Percentiles rank a stretch among this genome's conserved stretches.
Evolutionary conservation across 53 echinoderm and acorn worm genomes (phyloP).

Genomic region (Arbacia lixula): DNA sequence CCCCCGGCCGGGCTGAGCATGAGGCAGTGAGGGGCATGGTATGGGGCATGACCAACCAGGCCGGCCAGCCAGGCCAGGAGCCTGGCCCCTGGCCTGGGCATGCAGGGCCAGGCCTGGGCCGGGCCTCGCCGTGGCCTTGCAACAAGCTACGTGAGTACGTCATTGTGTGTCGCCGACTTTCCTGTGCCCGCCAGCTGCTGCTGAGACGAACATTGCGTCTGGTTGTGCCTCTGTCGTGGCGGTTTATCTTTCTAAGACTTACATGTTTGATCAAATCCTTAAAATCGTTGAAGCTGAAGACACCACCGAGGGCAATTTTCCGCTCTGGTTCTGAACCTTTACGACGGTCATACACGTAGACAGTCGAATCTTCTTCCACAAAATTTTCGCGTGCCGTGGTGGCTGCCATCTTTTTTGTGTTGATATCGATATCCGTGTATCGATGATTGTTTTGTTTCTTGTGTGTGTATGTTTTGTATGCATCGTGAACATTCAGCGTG

Average conservation of each 20-base stretch:
- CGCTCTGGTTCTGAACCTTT: slow-evolving; percentile 73
- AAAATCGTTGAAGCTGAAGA: slow-evolving; percentile 67
- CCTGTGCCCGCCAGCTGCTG: not conserved
- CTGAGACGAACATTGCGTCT: not conserved
- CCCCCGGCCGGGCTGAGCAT: too few species aligned
- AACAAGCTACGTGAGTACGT: not conserved
- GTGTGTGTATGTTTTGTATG: too few species aligned
- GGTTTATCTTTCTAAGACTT: not conserved
- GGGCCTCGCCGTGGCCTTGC: not conserved
- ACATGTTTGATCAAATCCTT: slow-evolving; percentile 72
- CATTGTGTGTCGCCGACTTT: not conserved
- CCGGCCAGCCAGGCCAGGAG: too few species aligned
- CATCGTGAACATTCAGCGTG: too few species aligned
- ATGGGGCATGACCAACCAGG: too few species aligned
- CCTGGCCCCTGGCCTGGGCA: too few species aligned
- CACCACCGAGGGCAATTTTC: slow-evolving; percentile 70
- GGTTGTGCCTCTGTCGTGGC: not conserved
- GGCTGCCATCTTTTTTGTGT: slow-evolving; percentile 8
- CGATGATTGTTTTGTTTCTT: too few species aligned
- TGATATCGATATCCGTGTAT: too few species aligned
- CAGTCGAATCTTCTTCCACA: slow-evolving; percentile 58
- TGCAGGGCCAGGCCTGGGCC: not conserved
- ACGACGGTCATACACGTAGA: slow-evolving; percentile 83
- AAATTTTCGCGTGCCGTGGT: slow-evolving; percentile 17
- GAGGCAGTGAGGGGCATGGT: too few species aligned